Evolutionary conservation across 1,140 invertebrate genomes (phyloP), one percentile per base, ranked within the genome.

Genomic region (Dryas iulia): DNA sequence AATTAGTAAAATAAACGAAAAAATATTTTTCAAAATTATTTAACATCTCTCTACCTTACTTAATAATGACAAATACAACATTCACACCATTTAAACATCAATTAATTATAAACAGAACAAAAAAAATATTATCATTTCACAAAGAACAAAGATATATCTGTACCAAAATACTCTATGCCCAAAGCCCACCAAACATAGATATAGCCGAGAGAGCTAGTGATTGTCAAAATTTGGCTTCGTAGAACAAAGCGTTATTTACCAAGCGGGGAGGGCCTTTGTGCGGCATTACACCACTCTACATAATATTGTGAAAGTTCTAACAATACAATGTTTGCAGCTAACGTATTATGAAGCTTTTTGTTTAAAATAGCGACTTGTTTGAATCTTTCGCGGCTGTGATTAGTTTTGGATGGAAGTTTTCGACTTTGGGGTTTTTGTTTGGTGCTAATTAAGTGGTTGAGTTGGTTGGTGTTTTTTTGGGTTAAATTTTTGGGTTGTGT

Each of bases 221-320:
- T 91, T 91, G 89, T 91, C 89, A 91, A 91, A 91, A 91, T 90
- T 91, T 91, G 89, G 87, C 89, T 90, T 91, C 84, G 81, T 82
- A 88, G 89, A 89, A 91, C 87, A 91, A 91, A 91, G 89, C 89
- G 84, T 79, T 91, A 91, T 91, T 91, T 91, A 89, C 87, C 77
- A 77, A 89, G 82, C 72, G 79, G 78, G 79, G 79, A 74, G 84
- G 73, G 70, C 78, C 84, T 91, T 89, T 89, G 87, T 91, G 82
- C 77, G 78, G 83, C 77, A 88, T 90, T 90, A 88, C 89, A 84
- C 83, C 89, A 89, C 85, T 89, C 89, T 84, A 89, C 87, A 91
- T 91, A 88, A 91, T 91, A 91, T 91, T 91, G 87, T 91, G 87
- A 82, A 89, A 89, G 78, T 89, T 89, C 82, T 77, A 73, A 87